Evolutionary conservation across 2,888 invertebrate genomes (phyloP).

Genomic region (Amaurobius ferox): DNA sequence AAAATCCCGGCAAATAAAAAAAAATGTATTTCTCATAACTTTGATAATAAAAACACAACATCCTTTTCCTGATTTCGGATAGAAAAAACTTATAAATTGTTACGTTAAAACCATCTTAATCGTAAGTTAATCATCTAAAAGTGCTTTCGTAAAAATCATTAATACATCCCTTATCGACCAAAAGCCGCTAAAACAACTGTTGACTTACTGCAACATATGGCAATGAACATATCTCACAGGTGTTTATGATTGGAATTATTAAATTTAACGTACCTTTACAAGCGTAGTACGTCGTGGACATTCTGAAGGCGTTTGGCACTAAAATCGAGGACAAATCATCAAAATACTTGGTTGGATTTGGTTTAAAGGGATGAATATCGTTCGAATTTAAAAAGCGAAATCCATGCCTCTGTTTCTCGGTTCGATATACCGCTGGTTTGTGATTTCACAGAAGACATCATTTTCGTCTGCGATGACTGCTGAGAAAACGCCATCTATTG

Average conservation of each 20-base stretch:
- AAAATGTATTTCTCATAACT: no score
- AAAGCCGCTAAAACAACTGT: slow-evolving; percentile 32
- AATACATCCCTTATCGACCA: slow-evolving; percentile 16
- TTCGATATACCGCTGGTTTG: neutral
- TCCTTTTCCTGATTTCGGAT: no score
- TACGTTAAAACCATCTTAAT: no score
- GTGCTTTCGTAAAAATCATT: no score
- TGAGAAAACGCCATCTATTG: neutral
- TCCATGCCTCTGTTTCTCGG: neutral
- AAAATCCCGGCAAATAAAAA: no score
- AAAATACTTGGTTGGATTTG: neutral
- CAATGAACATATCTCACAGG: slow-evolving; percentile 20
- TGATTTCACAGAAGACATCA: neutral
- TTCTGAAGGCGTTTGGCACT: neutral
- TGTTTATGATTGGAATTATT: neutral
- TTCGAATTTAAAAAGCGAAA: neutral
- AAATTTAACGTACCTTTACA: neutral
- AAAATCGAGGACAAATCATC: neutral
- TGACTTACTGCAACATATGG: slow-evolving; percentile 44
- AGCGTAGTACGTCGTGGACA: neutral
- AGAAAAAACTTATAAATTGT: no score
- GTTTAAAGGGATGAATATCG: neutral
- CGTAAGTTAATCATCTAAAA: no score
- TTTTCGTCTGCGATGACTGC: neutral
- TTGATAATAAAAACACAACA: no score